phyloP scores from a whole-genome alignment of 2,797 vertebrate genomes.

The Astyanax mexicanus region DNA sequence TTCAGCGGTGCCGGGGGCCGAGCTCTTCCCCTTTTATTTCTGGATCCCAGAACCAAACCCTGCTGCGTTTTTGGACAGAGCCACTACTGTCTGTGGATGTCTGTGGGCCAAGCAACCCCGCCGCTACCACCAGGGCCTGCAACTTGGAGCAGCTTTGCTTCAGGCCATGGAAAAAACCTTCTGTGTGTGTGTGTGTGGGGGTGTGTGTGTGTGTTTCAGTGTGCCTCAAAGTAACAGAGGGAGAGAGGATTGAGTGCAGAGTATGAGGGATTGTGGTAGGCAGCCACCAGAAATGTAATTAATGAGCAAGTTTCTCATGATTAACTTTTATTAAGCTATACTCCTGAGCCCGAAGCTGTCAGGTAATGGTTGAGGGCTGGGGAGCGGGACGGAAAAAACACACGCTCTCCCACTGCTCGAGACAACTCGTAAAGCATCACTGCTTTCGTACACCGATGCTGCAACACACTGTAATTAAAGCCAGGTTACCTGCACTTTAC shows the following conservation, averaged over 20 bases:
- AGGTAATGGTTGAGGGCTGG: conserved; percentile 77
- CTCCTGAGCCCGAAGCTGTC: conserved; percentile 77
- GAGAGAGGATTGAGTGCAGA: conserved; percentile 15
- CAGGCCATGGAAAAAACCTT: conserved; percentile 49
- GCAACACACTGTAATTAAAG: conserved; percentile 45
- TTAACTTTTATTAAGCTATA: conserved; percentile 84
- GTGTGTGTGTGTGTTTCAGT: conserved; percentile 9
- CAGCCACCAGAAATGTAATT: conserved; percentile 77
- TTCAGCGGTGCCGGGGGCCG: conserved; percentile 39
- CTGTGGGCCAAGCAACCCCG: conserved; percentile 42
- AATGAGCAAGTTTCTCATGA: conserved; percentile 85
- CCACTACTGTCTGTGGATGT: conserved; percentile 56
- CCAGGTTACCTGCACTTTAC: conserved; percentile 45
- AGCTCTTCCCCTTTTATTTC: conserved; percentile 62
- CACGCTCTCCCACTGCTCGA: conserved; percentile 35
- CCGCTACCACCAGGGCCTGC: conserved; percentile 23
- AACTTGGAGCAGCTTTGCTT: conserved; percentile 32
- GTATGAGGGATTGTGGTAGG: conserved; percentile 51
- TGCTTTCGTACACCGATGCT: conserved; percentile 34
- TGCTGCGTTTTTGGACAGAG: conserved; percentile 67
- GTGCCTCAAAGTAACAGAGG: conserved; percentile 1
- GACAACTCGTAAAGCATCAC: conserved; percentile 51
- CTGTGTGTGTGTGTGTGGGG: conserved; percentile 19
- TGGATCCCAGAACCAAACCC: conserved; percentile 66
- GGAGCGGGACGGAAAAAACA: conserved; percentile 63